A percentile compares a stretch with the other conserved stretches of the same genome.
Evolutionary conservation across 1,140 invertebrate species (phyloP).

Genomic region (Drosophila athabasca): DNA sequence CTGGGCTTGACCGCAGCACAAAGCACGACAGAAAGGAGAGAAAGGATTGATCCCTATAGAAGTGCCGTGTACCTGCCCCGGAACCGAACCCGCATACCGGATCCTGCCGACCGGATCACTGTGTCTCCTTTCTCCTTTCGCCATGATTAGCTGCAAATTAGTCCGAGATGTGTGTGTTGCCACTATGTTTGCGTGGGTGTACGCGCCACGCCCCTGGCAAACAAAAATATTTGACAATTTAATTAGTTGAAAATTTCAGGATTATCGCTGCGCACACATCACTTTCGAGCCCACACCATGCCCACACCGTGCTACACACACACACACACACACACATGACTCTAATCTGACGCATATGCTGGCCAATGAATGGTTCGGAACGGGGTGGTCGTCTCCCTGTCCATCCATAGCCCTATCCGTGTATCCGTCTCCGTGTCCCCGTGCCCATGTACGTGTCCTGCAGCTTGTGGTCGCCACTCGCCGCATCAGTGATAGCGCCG

Average conservation of each 20-base stretch:
- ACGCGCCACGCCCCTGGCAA: constrained; percentile 10
- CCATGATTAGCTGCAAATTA: constrained; percentile 52
- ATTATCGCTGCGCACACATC: constrained; percentile 61
- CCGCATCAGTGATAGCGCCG: constrained; percentile 71
- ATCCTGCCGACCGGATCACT: background rate
- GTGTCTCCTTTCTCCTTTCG: constrained; percentile 17
- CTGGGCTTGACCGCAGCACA: constrained; percentile 30
- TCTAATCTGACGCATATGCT: constrained; percentile 51
- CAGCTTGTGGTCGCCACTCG: constrained; percentile 72
- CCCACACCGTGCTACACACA: background rate
- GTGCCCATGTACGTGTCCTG: constrained; percentile 28
- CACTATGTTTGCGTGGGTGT: too few relatives aligned
- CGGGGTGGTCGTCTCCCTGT: background rate
- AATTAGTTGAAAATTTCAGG: constrained; percentile 74
- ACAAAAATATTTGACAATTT: constrained; percentile 81
- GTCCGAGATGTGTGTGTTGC: background rate
- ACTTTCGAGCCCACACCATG: background rate
- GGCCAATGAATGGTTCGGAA: constrained; percentile 19
- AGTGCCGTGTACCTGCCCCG: constrained; percentile 9
- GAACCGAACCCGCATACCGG: too few relatives aligned
- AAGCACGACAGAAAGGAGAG: constrained; percentile 8
- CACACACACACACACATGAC: constrained; percentile 16
- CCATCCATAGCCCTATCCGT: background rate
- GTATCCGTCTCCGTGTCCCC: constrained; percentile 5
- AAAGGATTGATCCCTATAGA: constrained; percentile 17